Base-by-base conservation (phyloP, 2,797 vertebrate species). In the Etheostoma perlongum region DNA sequence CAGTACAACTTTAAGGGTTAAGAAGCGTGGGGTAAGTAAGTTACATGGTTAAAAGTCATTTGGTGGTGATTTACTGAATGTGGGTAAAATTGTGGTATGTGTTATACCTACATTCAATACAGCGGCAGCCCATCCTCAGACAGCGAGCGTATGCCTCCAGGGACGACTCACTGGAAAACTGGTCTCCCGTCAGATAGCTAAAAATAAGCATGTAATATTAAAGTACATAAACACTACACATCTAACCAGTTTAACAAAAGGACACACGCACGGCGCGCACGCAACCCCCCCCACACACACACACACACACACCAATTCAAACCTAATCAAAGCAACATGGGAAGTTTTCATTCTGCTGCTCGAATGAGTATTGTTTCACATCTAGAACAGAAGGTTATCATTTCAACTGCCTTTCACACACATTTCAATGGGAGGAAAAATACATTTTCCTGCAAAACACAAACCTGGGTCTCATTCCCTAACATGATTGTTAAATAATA, bases 131-230 rank as follows among this genome's bases (percentile, higher is more conserved):
- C 98, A 99, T 98, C 84, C 98, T 95, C 84, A 99, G 92, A 91
- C 98, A 99, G 86, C 98, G 97, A 13, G 98, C 97, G 0, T 99
- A 99, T 0, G 98, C 98, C 95, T 99, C 98, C 91, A 99, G 93
- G 6, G 98, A 99, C n/a, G 98, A 99, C 90, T 99, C 98, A 0
- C 98, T 99, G 79, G 97, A 98, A 93, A 99, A 98, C 95, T 99
- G 98, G 92, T 99, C 98, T 87, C 98, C 98, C 0, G 98, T 99
- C 94, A 99, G 95, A 89, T 96, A 96, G 82, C 95, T 96, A 91
- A 88, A 95, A 93, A 93, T 82, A 94, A 86, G 46, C 27, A 82
- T 6, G 5, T 16, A 46, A 62, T 6, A 68, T 90, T 67, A 91
- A 78, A 59, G 57, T 47, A 71, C 1, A 47, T 48, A 70, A 64